Conservation (phyloP, 1,140 invertebrate species). For the Lordiphosa collinella region DNA sequence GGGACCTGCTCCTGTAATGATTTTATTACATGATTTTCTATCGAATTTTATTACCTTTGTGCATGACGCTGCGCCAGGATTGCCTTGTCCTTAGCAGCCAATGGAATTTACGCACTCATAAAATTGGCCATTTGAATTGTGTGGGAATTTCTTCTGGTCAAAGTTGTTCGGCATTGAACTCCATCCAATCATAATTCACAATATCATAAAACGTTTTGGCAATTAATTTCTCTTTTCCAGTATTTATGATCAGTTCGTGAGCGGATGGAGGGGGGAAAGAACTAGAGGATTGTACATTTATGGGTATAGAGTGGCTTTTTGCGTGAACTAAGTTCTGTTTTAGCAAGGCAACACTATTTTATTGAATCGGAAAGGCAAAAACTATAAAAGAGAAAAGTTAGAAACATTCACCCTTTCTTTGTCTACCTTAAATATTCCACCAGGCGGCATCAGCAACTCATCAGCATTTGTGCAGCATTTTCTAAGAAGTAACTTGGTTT, state of each 20-base stretch:
- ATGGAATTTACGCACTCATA: constrained; percentile 75
- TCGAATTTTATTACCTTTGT: constrained; percentile 76
- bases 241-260: constrained; percentile 68
- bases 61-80: constrained; percentile 62
- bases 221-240: constrained; percentile 60
- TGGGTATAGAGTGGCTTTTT: too few species aligned
- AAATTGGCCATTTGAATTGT: constrained; percentile 66
- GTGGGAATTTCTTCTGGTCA: constrained; percentile 58
- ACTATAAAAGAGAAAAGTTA: too few species aligned
- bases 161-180: constrained; percentile 14
- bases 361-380: too few species aligned
- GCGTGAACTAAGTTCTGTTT: too few species aligned
- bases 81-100: constrained; percentile 44
- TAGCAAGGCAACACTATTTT: too few species aligned
- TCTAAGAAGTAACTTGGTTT: too few species aligned
- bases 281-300: too few species aligned
- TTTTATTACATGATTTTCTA: constrained; percentile 76
- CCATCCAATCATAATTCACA: constrained; percentile 58
- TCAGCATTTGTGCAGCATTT: too few species aligned
- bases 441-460: too few species aligned
- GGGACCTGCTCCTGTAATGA: constrained; percentile 51
- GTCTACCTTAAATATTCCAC: too few species aligned
- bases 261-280: constrained; percentile 2
- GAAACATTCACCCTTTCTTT: too few species aligned
- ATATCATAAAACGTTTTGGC: constrained; percentile 77